Evolutionary conservation across 1,140 invertebrate genomes (phyloP).

Genomic region (Leptopilina boulardi): DNA sequence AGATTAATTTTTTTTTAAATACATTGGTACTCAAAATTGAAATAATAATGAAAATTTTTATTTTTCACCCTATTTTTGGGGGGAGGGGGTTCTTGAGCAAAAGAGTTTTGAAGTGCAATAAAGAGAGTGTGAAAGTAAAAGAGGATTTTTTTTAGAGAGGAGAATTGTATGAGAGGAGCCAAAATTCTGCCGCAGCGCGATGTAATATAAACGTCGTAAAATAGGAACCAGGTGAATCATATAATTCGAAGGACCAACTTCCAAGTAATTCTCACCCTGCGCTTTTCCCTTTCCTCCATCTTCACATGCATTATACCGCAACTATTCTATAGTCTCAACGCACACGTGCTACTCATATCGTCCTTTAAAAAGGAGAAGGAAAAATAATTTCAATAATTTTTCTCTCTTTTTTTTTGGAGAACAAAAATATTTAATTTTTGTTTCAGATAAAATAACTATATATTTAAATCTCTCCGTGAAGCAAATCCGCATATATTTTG

Average conservation of each 20-base stretch:
- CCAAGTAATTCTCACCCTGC: constrained; percentile 65
- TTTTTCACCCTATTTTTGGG: too few relatives aligned
- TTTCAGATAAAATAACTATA: too few relatives aligned
- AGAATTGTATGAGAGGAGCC: constrained; percentile 57
- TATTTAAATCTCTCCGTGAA: too few relatives aligned
- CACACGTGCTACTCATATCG: constrained; percentile 68
- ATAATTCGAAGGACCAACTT: constrained; percentile 71
- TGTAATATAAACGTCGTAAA: constrained; percentile 77
- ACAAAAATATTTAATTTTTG: too few relatives aligned
- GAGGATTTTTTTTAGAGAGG: constrained; percentile 53
- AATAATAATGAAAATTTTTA: too few relatives aligned
- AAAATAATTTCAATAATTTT: background rate
- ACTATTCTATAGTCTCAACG: constrained; percentile 29
- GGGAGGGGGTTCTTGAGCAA: too few relatives aligned
- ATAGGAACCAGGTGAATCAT: constrained; percentile 76
- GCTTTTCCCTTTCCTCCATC: constrained; percentile 30
- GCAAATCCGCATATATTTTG: constrained; percentile 58
- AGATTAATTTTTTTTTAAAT: too few relatives aligned
- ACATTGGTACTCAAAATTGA: too few relatives aligned
- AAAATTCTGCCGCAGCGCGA: constrained; percentile 66
- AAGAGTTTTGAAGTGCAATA: background rate
- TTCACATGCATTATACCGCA: constrained; percentile 34
- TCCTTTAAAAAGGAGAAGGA: constrained; percentile 6
- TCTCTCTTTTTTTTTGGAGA: background rate
- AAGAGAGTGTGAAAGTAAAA: constrained; percentile 8